Conservation (phyloP, 2,113 vertebrate genomes). For the Gymnocephalus cernua region DNA sequence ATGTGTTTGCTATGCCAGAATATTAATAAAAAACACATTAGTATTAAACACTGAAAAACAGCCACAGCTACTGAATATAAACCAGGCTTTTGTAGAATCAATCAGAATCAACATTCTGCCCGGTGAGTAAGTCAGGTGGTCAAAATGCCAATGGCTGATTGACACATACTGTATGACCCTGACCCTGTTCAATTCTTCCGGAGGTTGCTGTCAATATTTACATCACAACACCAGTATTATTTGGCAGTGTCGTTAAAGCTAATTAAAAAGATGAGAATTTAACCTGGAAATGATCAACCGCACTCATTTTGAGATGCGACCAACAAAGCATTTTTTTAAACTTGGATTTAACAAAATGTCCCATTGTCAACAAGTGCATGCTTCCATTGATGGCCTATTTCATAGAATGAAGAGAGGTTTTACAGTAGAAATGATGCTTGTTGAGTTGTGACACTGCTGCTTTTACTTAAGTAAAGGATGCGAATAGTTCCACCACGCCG, state of each 20-base stretch:
- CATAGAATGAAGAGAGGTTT: not conserved
- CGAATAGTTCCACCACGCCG: not conserved
- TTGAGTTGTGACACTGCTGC: not conserved
- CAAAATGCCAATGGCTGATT: not conserved
- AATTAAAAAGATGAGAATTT: constrained; percentile 18
- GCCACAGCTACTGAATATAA: not conserved
- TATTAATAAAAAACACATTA: no score
- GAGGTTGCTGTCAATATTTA: constrained; percentile 33
- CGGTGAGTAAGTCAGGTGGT: not conserved
- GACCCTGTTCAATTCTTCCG: not conserved
- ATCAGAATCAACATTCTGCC: not conserved
- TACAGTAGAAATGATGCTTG: not conserved
- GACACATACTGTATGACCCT: not conserved
- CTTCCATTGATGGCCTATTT: not conserved
- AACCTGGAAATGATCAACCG: not conserved
- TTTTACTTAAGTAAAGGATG: not conserved
- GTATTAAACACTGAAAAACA: no score
- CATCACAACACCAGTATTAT: constrained; percentile 38
- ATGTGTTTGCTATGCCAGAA: no score
- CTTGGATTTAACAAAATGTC: no score
- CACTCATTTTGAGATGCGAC: not conserved
- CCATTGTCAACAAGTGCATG: not conserved
- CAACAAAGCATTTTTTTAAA: not conserved
- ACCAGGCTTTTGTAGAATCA: not conserved
- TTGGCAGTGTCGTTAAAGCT: constrained; percentile 11